Conservation (phyloP, 2,113 vertebrate species). For the Heptranchias perlo region DNA sequence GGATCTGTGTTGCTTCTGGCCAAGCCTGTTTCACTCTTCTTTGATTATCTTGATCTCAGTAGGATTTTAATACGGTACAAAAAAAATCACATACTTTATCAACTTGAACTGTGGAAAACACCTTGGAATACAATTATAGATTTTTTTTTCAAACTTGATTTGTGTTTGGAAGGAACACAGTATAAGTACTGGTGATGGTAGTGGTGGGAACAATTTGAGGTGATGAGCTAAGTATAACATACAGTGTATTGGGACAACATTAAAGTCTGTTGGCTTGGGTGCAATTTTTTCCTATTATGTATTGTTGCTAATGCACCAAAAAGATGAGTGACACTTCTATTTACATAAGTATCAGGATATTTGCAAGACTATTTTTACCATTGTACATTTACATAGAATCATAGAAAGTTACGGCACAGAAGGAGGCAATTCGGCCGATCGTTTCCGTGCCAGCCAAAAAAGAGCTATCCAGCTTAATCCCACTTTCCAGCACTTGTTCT, state of each 20-base stretch:
- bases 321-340: background rate
- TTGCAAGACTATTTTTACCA: background rate
- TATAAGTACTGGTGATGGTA: background rate
- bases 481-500: too few relatives aligned
- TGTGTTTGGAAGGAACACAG: background rate
- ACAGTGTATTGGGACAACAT: background rate
- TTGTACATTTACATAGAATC: too few relatives aligned
- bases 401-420: too few relatives aligned
- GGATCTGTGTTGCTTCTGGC: background rate
- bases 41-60: background rate
- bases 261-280: background rate
- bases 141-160: background rate
- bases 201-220: background rate
- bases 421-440: too few relatives aligned
- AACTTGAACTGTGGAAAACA: background rate
- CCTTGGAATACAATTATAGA: background rate
- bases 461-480: too few relatives aligned
- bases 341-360: too few relatives aligned
- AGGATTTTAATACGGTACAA: background rate
- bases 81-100: too few relatives aligned
- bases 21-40: background rate
- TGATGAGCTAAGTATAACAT: background rate
- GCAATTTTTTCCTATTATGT: background rate
- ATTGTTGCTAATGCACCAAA: too few relatives aligned
- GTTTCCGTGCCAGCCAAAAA: too few relatives aligned